phyloP scores from a whole-genome alignment of 2,888 invertebrate species.

The Andrena praecox region DNA sequence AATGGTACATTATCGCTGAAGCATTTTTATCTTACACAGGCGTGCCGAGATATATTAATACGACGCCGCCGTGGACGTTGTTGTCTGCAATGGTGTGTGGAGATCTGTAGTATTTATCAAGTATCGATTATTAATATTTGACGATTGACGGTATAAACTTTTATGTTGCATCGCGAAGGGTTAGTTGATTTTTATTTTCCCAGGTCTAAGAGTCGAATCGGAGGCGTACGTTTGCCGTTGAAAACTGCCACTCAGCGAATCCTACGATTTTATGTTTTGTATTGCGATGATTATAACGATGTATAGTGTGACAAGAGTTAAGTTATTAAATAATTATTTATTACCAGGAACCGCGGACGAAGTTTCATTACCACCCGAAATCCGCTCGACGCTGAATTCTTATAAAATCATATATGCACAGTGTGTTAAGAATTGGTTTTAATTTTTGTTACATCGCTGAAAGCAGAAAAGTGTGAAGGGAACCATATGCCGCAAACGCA shows the following conservation, averaged over 20 bases:
- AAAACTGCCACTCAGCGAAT: constrained; percentile 58
- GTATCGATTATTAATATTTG: constrained; percentile 11
- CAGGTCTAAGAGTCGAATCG: constrained; percentile 33
- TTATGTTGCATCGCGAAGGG: constrained; percentile 38
- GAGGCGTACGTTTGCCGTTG: constrained; percentile 43
- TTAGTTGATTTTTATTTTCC: constrained; percentile 43
- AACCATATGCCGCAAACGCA: too few species aligned
- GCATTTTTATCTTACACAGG: too few species aligned
- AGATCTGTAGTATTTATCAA: background rate
- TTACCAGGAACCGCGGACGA: constrained; percentile 68
- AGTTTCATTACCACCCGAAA: background rate
- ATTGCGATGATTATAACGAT: constrained; percentile 71
- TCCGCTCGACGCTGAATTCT: background rate
- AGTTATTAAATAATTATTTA: constrained; percentile 84
- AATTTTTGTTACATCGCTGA: too few species aligned
- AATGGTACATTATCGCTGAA: too few species aligned
- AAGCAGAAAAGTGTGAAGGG: too few species aligned
- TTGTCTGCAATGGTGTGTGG: background rate
- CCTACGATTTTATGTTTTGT: constrained; percentile 72
- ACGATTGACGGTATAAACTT: background rate
- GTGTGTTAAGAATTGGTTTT: too few species aligned
- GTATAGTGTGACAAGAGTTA: constrained; percentile 78
- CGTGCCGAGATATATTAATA: background rate
- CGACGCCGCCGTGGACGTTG: background rate
- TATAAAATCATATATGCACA: background rate